Base-by-base conservation (phyloP, 2,888 invertebrate species). In the Allophyes oxyacanthae region DNA sequence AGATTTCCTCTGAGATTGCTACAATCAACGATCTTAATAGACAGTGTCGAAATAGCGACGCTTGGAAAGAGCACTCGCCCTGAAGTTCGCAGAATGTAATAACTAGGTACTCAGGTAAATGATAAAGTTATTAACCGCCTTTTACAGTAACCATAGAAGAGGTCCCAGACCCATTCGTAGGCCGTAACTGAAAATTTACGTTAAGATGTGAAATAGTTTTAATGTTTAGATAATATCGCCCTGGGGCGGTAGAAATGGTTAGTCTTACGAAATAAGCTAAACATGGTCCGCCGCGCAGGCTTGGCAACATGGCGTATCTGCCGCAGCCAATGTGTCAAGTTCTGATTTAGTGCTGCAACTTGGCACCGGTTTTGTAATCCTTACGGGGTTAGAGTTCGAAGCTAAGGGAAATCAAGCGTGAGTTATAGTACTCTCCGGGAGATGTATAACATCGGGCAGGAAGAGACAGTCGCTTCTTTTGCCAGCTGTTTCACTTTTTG, bases 251-350 rank as follows among this genome's bases (percentile, higher is more conserved):
- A 32, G 28, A 64, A 38, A 45, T 20, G 20, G 2, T 20, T 20
- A 20, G 20, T 20, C 20, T 20, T 20, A 20, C 20, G 20, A 20
- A 20, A 20, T 20, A 20, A 3, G 28, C 28, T 28, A 28, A 1
- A 28, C 2, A 3, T 20, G 20, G 20, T 20, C 20, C 20, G 43
- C 33, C 32, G n/a, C 20, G 11, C 20, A 51, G 59, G 40, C 48
- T 66, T 66, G 65, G 71, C 71, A 66, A 26, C 44, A 33, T n/a
- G 26, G 40, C 71, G 14, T 65, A 65, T 65, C 46, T 70, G 36
- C 44, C 59, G 51, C 46, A 65, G 66, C 41, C 51, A 65, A 65
- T 66, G 65, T 65, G 71, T 57, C 71, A 65, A 65, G 43, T 65
- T 58, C 52, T 71, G 65, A 66, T 71, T 52, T 64, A 64, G 64